A percentile compares a stretch with the other conserved stretches of the same genome.
Conservation (phyloP, 2,113 vertebrate genomes). For the Rhinoderma darwinii region DNA sequence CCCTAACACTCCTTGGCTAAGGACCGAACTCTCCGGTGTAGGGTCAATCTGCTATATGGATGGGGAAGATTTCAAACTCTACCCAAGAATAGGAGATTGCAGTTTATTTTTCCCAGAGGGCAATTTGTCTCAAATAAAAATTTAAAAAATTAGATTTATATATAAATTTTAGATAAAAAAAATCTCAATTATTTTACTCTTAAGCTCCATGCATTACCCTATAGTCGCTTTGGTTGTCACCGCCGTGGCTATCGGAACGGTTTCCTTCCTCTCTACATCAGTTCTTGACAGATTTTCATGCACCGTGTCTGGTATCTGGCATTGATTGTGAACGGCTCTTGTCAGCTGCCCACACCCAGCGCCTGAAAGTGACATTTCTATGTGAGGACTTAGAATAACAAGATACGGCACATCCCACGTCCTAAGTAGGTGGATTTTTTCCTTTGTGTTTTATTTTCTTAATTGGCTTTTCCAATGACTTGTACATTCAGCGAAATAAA, state of each 20-base stretch:
- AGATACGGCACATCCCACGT: neutral
- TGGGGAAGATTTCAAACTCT: no score
- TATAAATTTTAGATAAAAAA: neutral
- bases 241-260: neutral
- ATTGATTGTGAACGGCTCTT: neutral
- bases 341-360: conserved; percentile 4
- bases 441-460: conserved; percentile 4
- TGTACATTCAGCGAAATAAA: neutral
- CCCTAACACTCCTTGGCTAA: no score
- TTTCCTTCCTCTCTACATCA: neutral
- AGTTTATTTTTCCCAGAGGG: no score
- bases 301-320: neutral
- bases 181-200: no score
- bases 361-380: neutral
- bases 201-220: no score
- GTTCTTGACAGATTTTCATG: neutral
- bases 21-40: no score
- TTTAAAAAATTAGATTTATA: no score
- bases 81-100: no score
- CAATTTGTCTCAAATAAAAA: no score
- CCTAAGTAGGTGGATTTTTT: conserved; percentile 21
- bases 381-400: neutral
- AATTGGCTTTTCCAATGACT: conserved; percentile 18
- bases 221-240: no score
- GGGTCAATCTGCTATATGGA: no score